phyloP scores from a whole-genome alignment of 2,888 invertebrate species.

The Rhagophthalmus giganteus region DNA sequence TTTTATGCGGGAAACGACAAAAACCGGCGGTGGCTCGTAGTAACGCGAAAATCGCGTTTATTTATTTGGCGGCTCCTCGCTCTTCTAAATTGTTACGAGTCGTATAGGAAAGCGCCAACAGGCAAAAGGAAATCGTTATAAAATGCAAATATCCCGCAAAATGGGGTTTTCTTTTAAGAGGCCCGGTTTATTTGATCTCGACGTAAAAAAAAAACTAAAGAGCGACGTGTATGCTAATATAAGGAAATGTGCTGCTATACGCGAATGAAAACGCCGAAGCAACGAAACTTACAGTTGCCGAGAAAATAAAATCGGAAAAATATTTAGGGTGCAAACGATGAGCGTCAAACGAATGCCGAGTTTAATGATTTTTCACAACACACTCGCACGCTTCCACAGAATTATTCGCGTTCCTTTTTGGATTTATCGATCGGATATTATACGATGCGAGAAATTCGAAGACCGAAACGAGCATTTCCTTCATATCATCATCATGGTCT shows the following conservation, averaged over 20 bases:
- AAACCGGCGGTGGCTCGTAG: neutral
- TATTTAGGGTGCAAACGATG: no score
- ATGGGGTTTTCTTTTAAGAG: constrained; percentile 5
- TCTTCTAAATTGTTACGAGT: constrained; percentile 1
- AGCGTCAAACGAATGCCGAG: no score
- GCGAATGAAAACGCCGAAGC: constrained; percentile 39
- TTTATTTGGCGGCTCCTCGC: neutral
- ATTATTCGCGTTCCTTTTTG: no score
- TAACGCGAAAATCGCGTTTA: neutral
- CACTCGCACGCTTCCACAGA: no score
- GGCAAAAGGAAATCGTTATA: constrained; percentile 5
- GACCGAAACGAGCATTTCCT: no score
- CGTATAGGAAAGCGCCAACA: neutral
- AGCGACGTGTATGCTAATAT: constrained; percentile 9
- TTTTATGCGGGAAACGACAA: neutral
- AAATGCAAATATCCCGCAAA: constrained; percentile 8
- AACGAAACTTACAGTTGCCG: no score
- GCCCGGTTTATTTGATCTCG: constrained; percentile 8
- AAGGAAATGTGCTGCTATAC: constrained; percentile 5
- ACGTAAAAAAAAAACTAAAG: constrained; percentile 9
- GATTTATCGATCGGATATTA: no score
- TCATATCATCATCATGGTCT: no score
- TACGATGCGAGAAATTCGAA: no score
- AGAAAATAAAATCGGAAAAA: no score
- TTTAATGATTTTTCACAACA: no score